phyloP scores from a whole-genome alignment of 2,113 vertebrate species.

The Rhabdornis inornatus region DNA sequence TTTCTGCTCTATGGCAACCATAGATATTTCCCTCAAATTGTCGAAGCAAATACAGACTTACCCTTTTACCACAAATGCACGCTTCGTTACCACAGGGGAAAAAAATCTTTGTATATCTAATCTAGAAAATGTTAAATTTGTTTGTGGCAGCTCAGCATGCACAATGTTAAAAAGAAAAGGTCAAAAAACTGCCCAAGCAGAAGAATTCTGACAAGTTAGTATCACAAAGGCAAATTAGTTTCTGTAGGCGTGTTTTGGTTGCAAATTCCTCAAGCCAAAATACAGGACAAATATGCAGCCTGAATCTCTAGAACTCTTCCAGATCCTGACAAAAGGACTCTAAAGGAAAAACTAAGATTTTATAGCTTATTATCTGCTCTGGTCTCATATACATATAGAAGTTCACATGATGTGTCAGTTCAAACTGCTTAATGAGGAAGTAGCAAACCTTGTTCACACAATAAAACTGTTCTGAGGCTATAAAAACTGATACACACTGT shows the following conservation, averaged over 20 bases:
- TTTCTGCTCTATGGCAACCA: not conserved
- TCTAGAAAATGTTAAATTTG: not conserved
- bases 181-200: not conserved
- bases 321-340: not conserved
- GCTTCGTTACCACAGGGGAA: not conserved
- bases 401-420: not conserved
- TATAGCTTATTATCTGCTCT: not conserved
- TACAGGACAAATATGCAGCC: not conserved
- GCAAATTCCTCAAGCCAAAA: not conserved
- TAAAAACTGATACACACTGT: not conserved
- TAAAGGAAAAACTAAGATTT: not conserved
- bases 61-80: not conserved
- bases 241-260: not conserved
- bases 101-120: not conserved
- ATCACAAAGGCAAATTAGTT: not conserved
- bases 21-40: not conserved
- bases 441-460: not conserved
- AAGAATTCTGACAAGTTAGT: not conserved
- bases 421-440: not conserved
- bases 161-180: not conserved
- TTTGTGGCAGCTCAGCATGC: not conserved
- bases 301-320: not conserved
- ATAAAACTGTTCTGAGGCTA: not conserved
- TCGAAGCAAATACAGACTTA: not conserved
- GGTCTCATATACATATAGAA: not conserved